phyloP scores from a whole-genome alignment of 1,140 invertebrate species.

The Drosophila nigrodunni region DNA sequence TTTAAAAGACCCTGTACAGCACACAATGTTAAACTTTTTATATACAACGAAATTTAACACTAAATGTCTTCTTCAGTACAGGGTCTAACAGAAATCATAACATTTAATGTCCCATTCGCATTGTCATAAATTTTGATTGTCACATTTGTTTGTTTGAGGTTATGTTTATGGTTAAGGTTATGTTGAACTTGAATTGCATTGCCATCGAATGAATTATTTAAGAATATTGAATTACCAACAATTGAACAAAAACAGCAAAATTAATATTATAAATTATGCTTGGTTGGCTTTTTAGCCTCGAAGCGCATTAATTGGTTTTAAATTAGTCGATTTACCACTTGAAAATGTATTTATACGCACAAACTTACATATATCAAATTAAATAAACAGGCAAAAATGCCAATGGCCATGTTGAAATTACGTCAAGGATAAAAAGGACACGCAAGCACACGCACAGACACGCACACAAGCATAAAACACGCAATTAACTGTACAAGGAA shows the following conservation, averaged over 20 bases:
- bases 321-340: slow-evolving; percentile 35
- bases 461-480: slow-evolving; percentile 28
- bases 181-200: background rate
- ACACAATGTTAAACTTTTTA: too few species aligned
- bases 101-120: too few species aligned
- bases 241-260: slow-evolving; percentile 4
- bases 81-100: too few species aligned
- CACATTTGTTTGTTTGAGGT: background rate
- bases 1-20: too few species aligned
- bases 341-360: slow-evolving; percentile 11
- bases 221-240: slow-evolving; percentile 17
- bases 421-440: slow-evolving; percentile 20
- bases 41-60: too few species aligned
- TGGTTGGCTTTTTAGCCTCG: slow-evolving; percentile 12
- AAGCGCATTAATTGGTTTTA: slow-evolving; percentile 34
- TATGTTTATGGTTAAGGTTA: background rate
- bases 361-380: slow-evolving; percentile 29
- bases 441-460: slow-evolving; percentile 15
- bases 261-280: slow-evolving; percentile 15
- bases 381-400: slow-evolving; percentile 23
- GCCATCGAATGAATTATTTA: background rate
- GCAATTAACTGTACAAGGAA: slow-evolving; percentile 56
- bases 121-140: too few species aligned
- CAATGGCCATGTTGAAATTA: slow-evolving; percentile 11
- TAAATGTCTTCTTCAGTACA: too few species aligned